Percentiles rank a stretch among this genome's conserved stretches.
Evolutionary conservation across 1,140 invertebrate species (phyloP).

Genomic region (Schlechtendalia chinensis): DNA sequence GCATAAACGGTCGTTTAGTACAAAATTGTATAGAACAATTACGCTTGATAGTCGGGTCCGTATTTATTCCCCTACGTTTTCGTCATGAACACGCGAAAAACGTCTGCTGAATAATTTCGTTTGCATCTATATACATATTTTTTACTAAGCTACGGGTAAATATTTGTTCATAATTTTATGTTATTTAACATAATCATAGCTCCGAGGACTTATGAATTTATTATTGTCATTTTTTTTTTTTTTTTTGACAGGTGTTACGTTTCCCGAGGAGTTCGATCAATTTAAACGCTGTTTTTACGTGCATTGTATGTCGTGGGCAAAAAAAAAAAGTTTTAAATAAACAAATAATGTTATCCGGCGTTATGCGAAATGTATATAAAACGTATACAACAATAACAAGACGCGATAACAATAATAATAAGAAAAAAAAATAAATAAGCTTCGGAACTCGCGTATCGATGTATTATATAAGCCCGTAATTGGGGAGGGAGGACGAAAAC

Average conservation of each 20-base stretch:
- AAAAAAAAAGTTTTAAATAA: too few species aligned
- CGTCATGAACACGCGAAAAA: neutral
- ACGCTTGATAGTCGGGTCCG: too few species aligned
- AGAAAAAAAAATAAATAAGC: too few species aligned
- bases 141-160: too few species aligned
- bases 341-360: too few species aligned
- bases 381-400: neutral
- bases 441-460: too few species aligned
- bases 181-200: neutral
- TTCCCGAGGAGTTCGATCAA: neutral
- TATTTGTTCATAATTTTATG: neutral
- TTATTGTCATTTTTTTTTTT: neutral
- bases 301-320: too few species aligned
- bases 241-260: neutral
- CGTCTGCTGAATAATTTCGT: neutral
- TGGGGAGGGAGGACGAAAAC: too few species aligned
- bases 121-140: neutral
- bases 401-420: neutral
- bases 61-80: too few species aligned
- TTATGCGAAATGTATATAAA: neutral
- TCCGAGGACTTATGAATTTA: neutral
- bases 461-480: too few species aligned
- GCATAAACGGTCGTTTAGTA: too few species aligned
- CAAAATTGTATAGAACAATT: too few species aligned
- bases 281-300: neutral